phyloP scores from a whole-genome alignment of 2,888 invertebrate species.

The Aphidoletes aphidimyza region DNA sequence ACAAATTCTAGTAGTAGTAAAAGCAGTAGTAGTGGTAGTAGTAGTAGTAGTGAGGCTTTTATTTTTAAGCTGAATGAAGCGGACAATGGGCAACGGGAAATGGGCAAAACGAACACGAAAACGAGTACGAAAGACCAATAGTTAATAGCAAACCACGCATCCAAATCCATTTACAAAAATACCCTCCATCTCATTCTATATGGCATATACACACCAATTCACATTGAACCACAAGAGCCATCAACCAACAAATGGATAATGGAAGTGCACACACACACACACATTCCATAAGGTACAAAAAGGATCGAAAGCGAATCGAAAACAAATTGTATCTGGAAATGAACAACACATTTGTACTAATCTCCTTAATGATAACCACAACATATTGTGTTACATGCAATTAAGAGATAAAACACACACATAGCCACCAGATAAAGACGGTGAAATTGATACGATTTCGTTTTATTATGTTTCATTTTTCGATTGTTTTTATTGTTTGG shows the following conservation, averaged over 20 bases:
- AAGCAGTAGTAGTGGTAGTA: too few species aligned
- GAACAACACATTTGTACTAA: slow-evolving; percentile 51
- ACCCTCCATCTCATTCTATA: too few species aligned
- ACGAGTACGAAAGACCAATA: slow-evolving; percentile 52
- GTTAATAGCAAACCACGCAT: slow-evolving; percentile 54
- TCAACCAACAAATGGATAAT: slow-evolving; percentile 18
- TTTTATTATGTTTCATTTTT: slow-evolving; percentile 45
- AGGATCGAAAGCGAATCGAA: background rate
- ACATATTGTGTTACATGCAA: slow-evolving; percentile 49
- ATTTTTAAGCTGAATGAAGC: too few species aligned
- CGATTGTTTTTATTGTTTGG: slow-evolving; percentile 43
- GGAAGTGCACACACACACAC: background rate
- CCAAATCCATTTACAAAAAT: slow-evolving; percentile 54
- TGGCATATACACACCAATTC: slow-evolving; percentile 52
- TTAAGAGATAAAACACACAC: slow-evolving; percentile 48
- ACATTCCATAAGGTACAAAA: background rate
- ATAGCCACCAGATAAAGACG: slow-evolving; percentile 41
- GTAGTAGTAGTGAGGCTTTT: too few species aligned
- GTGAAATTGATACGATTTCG: slow-evolving; percentile 35
- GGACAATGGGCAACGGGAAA: background rate
- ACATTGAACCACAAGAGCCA: slow-evolving; percentile 41
- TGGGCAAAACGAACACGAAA: background rate
- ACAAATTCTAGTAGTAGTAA: too few species aligned
- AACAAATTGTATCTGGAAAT: slow-evolving; percentile 51
- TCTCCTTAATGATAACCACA: slow-evolving; percentile 51